Percentiles rank a stretch among this genome's conserved stretches.
Evolutionary conservation across 2,113 vertebrate species (phyloP).

Genomic region (Elephantulus edwardii): DNA sequence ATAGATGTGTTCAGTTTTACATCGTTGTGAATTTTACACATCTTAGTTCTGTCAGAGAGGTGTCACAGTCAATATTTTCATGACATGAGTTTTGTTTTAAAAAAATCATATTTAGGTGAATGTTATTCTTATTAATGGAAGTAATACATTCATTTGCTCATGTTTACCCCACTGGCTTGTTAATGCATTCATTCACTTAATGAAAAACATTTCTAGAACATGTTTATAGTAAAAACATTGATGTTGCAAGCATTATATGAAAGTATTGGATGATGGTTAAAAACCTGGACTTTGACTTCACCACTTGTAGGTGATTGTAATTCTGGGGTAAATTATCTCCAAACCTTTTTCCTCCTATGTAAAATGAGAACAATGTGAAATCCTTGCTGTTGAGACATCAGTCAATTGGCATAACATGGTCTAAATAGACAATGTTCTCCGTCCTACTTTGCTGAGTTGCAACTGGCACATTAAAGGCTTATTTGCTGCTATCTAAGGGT

Average conservation of each 20-base stretch:
- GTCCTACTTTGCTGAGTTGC: too few relatives aligned
- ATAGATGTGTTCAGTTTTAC: slow-evolving; percentile 48
- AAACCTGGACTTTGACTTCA: slow-evolving; percentile 14
- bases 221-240: too few relatives aligned
- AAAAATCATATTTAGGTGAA: slow-evolving; percentile 45
- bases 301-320: neutral
- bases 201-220: neutral
- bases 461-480: too few relatives aligned
- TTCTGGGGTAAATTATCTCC: neutral
- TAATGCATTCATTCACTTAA: slow-evolving; percentile 37
- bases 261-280: slow-evolving; percentile 15
- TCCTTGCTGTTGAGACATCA: neutral
- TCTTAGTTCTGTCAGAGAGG: slow-evolving; percentile 44
- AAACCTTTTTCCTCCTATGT: neutral
- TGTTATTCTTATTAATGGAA: slow-evolving; percentile 52
- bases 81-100: slow-evolving; percentile 56
- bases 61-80: slow-evolving; percentile 59
- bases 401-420: too few relatives aligned
- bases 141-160: slow-evolving; percentile 13
- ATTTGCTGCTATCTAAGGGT: too few relatives aligned
- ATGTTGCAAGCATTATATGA: neutral
- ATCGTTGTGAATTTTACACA: slow-evolving; percentile 54
- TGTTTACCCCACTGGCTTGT: neutral
- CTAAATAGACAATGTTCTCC: too few relatives aligned
- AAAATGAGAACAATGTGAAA: neutral